Conservation (phyloP, 1,140 invertebrate species). For the Xylocopa sonorina region DNA sequence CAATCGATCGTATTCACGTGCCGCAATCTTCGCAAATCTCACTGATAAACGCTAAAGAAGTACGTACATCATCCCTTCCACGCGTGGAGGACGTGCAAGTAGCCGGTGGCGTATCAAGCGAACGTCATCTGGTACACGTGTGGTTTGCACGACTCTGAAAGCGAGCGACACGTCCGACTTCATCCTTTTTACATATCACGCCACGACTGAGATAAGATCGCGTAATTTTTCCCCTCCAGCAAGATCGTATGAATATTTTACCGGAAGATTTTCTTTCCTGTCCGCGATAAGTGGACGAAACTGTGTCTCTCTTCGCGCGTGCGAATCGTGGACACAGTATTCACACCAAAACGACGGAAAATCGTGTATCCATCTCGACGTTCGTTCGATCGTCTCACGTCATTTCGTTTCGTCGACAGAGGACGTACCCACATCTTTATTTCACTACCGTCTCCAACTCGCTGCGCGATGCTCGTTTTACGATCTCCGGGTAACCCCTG, state of each 20-base stretch:
- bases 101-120: not conserved
- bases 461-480: too few relatives aligned
- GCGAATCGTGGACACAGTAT: slow-evolving; percentile 9
- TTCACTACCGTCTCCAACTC: too few relatives aligned
- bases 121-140: slow-evolving; percentile 35
- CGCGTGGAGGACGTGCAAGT: not conserved
- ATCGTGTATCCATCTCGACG: too few relatives aligned
- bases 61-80: slow-evolving; percentile 1
- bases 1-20: slow-evolving; percentile 21
- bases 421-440: too few relatives aligned
- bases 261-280: slow-evolving; percentile 8
- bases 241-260: slow-evolving; percentile 42
- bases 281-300: slow-evolving; percentile 35
- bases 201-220: slow-evolving; percentile 25
- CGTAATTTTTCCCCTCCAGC: slow-evolving; percentile 23
- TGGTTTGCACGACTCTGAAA: slow-evolving; percentile 30
- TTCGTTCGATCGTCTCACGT: too few relatives aligned
- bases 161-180: slow-evolving; percentile 34
- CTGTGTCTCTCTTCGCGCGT: not conserved
- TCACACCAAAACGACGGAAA: not conserved
- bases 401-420: too few relatives aligned
- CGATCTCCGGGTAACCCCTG: too few relatives aligned
- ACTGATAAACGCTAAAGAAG: slow-evolving; percentile 25
- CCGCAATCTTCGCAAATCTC: not conserved
- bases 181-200: slow-evolving; percentile 41